Conservation (phyloP, 2,888 invertebrate species). For the Stenurella melanura region DNA sequence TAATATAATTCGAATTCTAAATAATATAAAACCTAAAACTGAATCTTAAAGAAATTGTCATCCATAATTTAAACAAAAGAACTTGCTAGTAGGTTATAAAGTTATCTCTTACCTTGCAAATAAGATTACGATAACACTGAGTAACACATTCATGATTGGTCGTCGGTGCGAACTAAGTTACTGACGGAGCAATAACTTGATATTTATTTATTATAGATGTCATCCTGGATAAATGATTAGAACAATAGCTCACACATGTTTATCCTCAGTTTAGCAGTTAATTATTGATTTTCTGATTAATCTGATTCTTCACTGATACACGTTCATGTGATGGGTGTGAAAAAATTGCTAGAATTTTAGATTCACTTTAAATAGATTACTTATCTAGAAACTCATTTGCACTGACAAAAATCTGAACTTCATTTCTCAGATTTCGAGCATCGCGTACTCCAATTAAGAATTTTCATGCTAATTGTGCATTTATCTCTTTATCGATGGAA, state of each 20-base stretch:
- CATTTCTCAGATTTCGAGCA: no score
- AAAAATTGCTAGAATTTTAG: background rate
- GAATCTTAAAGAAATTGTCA: no score
- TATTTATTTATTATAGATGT: background rate
- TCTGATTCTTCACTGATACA: background rate
- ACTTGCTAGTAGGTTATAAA: no score
- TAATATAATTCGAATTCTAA: no score
- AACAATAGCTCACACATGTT: background rate
- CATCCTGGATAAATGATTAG: background rate
- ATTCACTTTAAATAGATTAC: background rate
- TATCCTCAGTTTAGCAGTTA: no score
- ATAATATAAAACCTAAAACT: no score
- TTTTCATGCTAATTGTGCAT: no score
- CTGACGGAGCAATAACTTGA: background rate
- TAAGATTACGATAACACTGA: background rate
- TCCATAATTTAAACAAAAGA: no score
- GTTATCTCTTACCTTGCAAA: background rate
- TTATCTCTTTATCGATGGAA: no score
- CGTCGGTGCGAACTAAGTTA: background rate
- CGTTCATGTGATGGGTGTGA: background rate
- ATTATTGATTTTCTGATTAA: no score
- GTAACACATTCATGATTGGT: background rate
- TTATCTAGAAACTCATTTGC: background rate
- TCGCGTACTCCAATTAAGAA: no score
- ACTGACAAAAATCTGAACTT: no score